Evolutionary conservation across 2,888 invertebrate genomes (phyloP), one percentile per base, ranked within the genome.

Genomic region (Gymnosoma rotundatum): DNA sequence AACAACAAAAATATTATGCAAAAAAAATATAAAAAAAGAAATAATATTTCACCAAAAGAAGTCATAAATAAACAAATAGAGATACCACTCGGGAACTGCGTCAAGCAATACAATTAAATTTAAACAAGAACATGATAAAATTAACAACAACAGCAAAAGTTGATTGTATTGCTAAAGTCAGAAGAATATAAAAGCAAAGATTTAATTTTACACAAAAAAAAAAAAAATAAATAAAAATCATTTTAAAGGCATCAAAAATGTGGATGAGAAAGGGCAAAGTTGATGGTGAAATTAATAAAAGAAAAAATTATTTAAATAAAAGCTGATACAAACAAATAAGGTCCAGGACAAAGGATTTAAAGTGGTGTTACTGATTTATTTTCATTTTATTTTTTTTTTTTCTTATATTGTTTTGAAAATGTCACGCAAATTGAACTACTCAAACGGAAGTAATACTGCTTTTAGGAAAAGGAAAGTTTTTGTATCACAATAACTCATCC

Each of bases 11-110:
- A 16, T 18, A 48, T 56, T 63, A 56, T 48, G 48, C 56, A 50
- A 2, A 48, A 78, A 45, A 66, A 69, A 10, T 38, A 7, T 50
- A 38, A 36, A 42, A 52, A n/a, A 61, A 38, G 5, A 56, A 14
- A 52, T 48, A 20, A 52, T 69, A 63, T 78, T 32, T 32, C 54
- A 72, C 56, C 64, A 72, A 72, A 79, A 72, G 72, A 79, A 79
- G 56, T 79, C 54, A 70, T 63, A 56, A 78, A 64, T 48, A 64
- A 61, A 50, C 21, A 36, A 21, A 21, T 10, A 16, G 54, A 69
- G 5, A 63, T 9, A 78, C 54, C 54, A 25, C 48, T 38, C 14
- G 61, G 58, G 38, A 58, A 58, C 56, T 54, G 21, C 21, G 69
- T 10, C 64, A 38, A 48, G 20, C 32, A 66, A 45, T 32, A 79